Base-by-base conservation (phyloP, 1,140 invertebrate genomes). In the Agrilus planipennis region DNA sequence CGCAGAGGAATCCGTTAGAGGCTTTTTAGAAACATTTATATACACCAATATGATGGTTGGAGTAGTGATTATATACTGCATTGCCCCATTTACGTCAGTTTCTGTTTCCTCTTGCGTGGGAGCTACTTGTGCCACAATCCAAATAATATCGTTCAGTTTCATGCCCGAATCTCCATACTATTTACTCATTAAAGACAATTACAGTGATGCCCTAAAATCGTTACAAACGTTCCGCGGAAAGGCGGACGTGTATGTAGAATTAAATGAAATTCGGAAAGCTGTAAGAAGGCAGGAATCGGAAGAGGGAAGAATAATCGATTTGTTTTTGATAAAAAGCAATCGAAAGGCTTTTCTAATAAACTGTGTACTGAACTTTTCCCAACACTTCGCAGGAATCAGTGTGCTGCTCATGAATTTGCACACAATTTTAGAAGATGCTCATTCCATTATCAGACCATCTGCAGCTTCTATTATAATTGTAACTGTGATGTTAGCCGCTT, bases 141-240 rank as follows among this genome's bases (percentile, higher is more conserved):
- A 55, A 37, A 31, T 57, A 28, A 22, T 48, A 16, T 41, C 52
- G 1, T 53, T 53, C 32, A 39, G 45, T 1, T 54, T 50, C 43
- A 58, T 59, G 54, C 58, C 58, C 6, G 54, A 61, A 39, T 55
- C 45, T 30, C 58, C 57, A 2, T 61, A 58, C 45, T 58, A 48
- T 39, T 30, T 50, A 7, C 15, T 52, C 4, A 46, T 54, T 21
- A 44, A 51, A 31, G 60, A 63, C 4, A 56, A 54, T 9, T 60
- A 59, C 22, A 50, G 57, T 2, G 67, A 70, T 23, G 76, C 76
- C 0, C n/a, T 27, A 2, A 47, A 61, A 6, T 51, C 70, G 3
- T 48, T 81, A 35, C 49, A 58, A 5, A 67, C 61, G 48, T 50
- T 81, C 1, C 56, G 75, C 25, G 17, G 31, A 20, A 16, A 35